Conservation (phyloP, 2,888 invertebrate species). For the Nomada goodeniana region DNA sequence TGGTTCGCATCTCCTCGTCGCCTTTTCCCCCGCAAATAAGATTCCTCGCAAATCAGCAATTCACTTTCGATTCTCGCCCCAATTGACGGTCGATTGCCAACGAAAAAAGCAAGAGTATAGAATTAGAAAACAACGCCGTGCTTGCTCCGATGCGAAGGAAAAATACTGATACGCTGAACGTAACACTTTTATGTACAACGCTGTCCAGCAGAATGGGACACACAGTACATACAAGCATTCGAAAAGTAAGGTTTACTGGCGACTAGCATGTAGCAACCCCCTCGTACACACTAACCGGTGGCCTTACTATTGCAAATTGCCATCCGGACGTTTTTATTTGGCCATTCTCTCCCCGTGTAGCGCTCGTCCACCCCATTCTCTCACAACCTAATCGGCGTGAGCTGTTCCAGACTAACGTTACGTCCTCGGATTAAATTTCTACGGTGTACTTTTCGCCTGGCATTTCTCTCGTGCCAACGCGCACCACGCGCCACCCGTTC, state of each 20-base stretch:
- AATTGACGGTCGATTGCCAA: too few species aligned
- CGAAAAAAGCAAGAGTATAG: too few species aligned
- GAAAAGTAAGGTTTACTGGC: constrained; percentile 23
- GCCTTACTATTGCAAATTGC: constrained; percentile 66
- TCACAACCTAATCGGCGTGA: constrained; percentile 74
- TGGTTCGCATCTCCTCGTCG: too few species aligned
- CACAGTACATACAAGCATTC: neutral
- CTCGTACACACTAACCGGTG: constrained; percentile 52
- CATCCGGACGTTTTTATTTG: constrained; percentile 70
- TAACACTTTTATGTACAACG: neutral
- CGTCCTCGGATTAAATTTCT: constrained; percentile 76
- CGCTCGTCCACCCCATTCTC: constrained; percentile 39
- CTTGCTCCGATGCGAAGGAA: neutral
- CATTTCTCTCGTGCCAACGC: constrained; percentile 9
- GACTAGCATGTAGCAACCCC: neutral
- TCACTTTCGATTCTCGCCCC: too few species aligned
- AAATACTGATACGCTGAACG: neutral
- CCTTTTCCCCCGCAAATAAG: too few species aligned
- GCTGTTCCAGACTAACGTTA: constrained; percentile 67
- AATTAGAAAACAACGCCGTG: neutral
- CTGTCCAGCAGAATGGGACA: neutral
- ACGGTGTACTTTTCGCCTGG: constrained; percentile 31
- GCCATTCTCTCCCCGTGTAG: constrained; percentile 50
- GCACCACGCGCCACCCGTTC: neutral
- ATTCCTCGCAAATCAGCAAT: too few species aligned